Evolutionary conservation across 2,797 vertebrate species (phyloP).

Genomic region (Spinus pinus): DNA sequence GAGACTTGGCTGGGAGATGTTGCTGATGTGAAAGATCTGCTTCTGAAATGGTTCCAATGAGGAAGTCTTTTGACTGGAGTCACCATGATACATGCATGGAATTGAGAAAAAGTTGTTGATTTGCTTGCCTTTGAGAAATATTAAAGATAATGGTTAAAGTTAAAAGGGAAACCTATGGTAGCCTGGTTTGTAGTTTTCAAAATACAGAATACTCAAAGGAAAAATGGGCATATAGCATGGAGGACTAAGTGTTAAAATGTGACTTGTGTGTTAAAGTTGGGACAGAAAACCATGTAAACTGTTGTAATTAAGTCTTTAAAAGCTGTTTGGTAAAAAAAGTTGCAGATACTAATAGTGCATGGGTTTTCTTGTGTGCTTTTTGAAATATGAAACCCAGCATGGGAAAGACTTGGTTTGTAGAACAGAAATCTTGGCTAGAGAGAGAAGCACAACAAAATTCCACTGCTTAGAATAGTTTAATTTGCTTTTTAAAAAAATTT

Average conservation of each 20-base stretch:
- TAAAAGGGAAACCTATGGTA: background rate
- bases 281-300: background rate
- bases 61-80: background rate
- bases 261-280: background rate
- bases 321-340: background rate
- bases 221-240: background rate
- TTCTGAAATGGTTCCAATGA: background rate
- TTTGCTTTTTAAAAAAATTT: accelerated
- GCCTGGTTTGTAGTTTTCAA: background rate
- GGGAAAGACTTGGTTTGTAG: background rate
- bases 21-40: background rate
- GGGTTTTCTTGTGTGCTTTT: background rate
- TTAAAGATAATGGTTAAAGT: background rate
- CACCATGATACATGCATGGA: background rate
- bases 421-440: background rate
- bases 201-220: background rate
- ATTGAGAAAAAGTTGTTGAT: background rate
- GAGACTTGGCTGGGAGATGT: background rate
- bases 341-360: background rate
- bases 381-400: background rate
- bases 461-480: background rate
- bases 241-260: background rate
- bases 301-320: background rate
- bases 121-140: background rate
- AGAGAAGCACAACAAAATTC: background rate